Evolutionary conservation across 2,888 invertebrate species (phyloP), one percentile per base, ranked within the genome.

Genomic region (Molanna angustata): DNA sequence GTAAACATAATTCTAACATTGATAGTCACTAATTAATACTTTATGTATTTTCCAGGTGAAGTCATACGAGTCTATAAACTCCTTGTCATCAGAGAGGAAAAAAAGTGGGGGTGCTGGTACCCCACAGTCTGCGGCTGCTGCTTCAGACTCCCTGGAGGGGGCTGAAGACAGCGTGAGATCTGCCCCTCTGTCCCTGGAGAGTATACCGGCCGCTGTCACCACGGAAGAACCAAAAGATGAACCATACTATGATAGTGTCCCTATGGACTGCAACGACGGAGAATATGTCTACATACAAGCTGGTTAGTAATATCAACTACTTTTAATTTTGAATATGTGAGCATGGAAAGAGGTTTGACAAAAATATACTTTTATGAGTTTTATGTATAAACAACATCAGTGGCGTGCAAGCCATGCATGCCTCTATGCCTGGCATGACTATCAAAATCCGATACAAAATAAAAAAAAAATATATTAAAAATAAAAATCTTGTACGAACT

Each of bases 271-370:
- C 57, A 78, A 77, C 59, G 83, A 83, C 61, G 86, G 86, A 48
- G 87, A 88, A 74, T 87, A 87, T 66, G 86, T 87, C 60, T 86
- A 86, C 64, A 84, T 88, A 56, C 84, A 85, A 73, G 83, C 85
- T 52, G 83, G 84, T 70, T 71, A 73, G 62, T 48, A n/a, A n/a
- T n/a, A n/a, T n/a, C n/a, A n/a, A n/a, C n/a, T n/a, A n/a, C n/a
- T n/a, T n/a, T n/a, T n/a, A n/a, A n/a, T n/a, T n/a, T n/a, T n/a
- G n/a, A n/a, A n/a, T n/a, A n/a, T n/a, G n/a, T n/a, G n/a, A n/a
- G n/a, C n/a, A n/a, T n/a, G n/a, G n/a, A n/a, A n/a, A n/a, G n/a
- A n/a, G n/a, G n/a, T n/a, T n/a, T n/a, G n/a, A n/a, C n/a, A n/a
- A n/a, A n/a, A n/a, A n/a, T n/a, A n/a, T n/a, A n/a, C n/a, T n/a